Evolutionary conservation across 2,888 invertebrate genomes (phyloP), one percentile per base, ranked within the genome.

Genomic region (Meiosimyza platycephala): DNA sequence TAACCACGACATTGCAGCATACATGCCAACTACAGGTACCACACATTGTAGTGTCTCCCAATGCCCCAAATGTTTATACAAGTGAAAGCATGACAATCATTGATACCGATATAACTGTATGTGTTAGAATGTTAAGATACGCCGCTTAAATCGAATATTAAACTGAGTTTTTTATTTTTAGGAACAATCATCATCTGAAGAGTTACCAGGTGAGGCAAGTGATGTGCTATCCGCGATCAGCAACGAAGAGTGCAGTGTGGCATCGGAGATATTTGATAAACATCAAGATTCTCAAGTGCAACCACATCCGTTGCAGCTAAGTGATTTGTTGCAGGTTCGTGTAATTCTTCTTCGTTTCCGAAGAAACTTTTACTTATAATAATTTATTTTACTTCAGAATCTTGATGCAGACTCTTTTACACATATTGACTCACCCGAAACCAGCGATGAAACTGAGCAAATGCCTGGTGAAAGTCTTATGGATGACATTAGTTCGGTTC

Each of bases 381-480:
- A n/a, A n/a, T n/a, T 13, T 15, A 28, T 22, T n/a, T n/a, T 12
- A 1, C 33, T 65, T 6, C 88, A 81, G 90, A 90, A 77, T 69
- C 78, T 86, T 11, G 85, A 85, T 74, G 81, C 84, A 0, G 83
- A 81, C 70, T 88, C 89, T 69, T 93, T 95, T 67, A 91, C 92
- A 13, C 95, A 95, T 81, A 95, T 95, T 70, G 95, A 95, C 83
- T 95, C 94, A 0, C 94, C 95, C 0, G 95, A 95, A 88, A 90
- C 91, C 13, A 94, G 94, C 7, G 94, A 95, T 76, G 91, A 92
- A 12, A 92, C 92, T 5, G 94, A 94, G 81, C 90, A 92, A 7
- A 89, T 93, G 78, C 93, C 93, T 74, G 94, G 94, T 7, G 94
- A 94, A 84, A 93, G 93, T 65, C 90, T 94, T 50, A 91, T 93